Evolutionary conservation across 2,797 vertebrate genomes (phyloP), one percentile per base, ranked within the genome.

Genomic region (Megalops cyprinoides): DNA sequence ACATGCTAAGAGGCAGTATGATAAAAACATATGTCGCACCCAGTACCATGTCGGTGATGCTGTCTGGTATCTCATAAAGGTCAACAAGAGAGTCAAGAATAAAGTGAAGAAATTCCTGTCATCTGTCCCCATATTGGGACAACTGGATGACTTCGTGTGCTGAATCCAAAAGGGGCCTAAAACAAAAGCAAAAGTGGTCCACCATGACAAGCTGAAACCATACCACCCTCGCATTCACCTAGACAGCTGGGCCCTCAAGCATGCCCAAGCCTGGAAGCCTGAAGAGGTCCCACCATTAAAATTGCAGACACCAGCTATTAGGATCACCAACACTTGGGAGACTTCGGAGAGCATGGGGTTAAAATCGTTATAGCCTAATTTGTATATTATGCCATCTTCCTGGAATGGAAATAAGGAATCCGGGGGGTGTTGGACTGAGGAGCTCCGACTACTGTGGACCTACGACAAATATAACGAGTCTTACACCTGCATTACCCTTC

Each of bases 1-100:
- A 49, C 37, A 25, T n/a, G 82, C 82, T 6, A 83, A 86, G 62
- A 82, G 14, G 14, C 73, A 84, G 39, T 78, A 84, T 56, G 58
- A 83, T 25, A 85, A 78, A n/a, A 80, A 74, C 18, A 25, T 37
- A 3, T 28, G 15, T 44, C 39, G 25, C 15, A 56, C 67, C 2
- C 44, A 55, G 1, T 78, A 80, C 28, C 55, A 74, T 0, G 44
- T 71, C 2, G 31, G 75, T 8, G 65, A 82, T 28, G 79, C 55
- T 1, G 79, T 82, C 4, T 82, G 79, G 79, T 37, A 79, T 34
- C 79, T 84, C 20, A 12, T 83, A 4, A 82, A 79, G 44, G 60
- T 76, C 25, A 84, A 76, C 0, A 76, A 83, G 12, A 2, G 4
- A 1, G 77, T 84, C 1, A 56, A 49, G 49, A 74, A 78, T 67